Evolutionary conservation across 2,797 vertebrate species (phyloP).

Genomic region (Anguilla anguilla): DNA sequence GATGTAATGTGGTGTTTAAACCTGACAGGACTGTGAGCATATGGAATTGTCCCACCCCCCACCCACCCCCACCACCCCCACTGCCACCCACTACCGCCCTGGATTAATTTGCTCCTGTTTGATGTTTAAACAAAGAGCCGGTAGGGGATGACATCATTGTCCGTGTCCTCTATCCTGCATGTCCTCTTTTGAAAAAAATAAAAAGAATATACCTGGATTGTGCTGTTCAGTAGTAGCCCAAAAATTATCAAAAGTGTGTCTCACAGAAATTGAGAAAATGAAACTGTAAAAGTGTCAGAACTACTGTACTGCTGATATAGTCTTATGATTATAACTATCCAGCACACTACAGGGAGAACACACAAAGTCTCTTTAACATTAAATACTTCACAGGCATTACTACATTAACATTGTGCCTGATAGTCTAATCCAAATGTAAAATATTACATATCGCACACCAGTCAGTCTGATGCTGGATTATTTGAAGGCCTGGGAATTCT

Average conservation of each 20-base stretch:
- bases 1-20: background rate
- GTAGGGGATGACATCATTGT: slow-evolving; percentile 2
- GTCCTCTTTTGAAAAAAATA: background rate
- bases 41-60: background rate
- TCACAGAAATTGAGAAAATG: background rate
- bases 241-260: background rate
- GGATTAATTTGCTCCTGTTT: slow-evolving; percentile 5
- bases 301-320: background rate
- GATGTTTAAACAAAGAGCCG: slow-evolving; percentile 15
- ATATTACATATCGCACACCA: too few relatives aligned
- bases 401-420: background rate
- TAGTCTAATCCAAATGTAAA: too few relatives aligned
- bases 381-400: background rate
- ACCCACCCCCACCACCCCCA: background rate
- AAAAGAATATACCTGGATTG: background rate
- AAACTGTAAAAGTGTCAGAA: background rate
- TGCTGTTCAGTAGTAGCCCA: background rate
- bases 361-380: background rate
- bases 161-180: slow-evolving; percentile 11
- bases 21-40: background rate
- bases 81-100: background rate
- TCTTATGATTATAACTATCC: background rate
- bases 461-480: too few relatives aligned
- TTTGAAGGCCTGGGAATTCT: too few relatives aligned
- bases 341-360: background rate